A percentile compares a stretch with the other conserved stretches of the same genome.
These are phyloP conservation scores for Andrena bicolor DNA, from an alignment of 2,888 invertebrate species.

Conservation along the genomic window DNA sequence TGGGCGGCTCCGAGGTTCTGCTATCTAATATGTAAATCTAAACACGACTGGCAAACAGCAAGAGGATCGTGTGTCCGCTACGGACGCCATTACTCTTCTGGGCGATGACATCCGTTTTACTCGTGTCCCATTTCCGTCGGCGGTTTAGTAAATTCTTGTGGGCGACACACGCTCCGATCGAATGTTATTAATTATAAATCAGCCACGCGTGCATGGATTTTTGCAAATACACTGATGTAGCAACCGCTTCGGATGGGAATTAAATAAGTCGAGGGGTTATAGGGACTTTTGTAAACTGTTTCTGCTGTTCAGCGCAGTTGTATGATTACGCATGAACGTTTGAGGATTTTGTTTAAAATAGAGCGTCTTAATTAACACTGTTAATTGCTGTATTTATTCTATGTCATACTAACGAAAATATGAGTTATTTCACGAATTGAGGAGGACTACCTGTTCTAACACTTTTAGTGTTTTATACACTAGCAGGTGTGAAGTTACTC, in stretches of 20 bases:
- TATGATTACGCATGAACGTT: too few relatives aligned
- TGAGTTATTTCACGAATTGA: too few relatives aligned
- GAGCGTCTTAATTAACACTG: not conserved
- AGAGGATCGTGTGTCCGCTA: slow-evolving; percentile 57
- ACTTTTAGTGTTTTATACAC: too few relatives aligned
- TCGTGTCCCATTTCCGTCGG: slow-evolving; percentile 57
- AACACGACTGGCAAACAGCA: slow-evolving; percentile 55
- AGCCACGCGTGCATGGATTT: not conserved
- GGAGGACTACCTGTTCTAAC: too few relatives aligned
- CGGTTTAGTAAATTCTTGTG: slow-evolving; percentile 12
- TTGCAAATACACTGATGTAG: not conserved
- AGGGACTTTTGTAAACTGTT: slow-evolving; percentile 37
- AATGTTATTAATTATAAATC: not conserved
- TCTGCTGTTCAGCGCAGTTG: too few relatives aligned
- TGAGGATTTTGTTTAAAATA: not conserved
- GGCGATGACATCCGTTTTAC: slow-evolving; percentile 68
- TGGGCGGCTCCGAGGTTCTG: slow-evolving; percentile 14
- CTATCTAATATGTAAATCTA: slow-evolving; percentile 32
- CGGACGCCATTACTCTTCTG: slow-evolving; percentile 70
- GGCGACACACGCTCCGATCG: not conserved
- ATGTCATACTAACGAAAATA: not conserved
- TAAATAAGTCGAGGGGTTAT: not conserved
- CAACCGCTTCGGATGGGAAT: not conserved
- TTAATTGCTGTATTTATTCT: not conserved
- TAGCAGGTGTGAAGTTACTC: not conserved